Evolutionary conservation across 2,113 vertebrate species (phyloP), one percentile per base, ranked within the genome.

Genomic region (Agapornis roseicollis): DNA sequence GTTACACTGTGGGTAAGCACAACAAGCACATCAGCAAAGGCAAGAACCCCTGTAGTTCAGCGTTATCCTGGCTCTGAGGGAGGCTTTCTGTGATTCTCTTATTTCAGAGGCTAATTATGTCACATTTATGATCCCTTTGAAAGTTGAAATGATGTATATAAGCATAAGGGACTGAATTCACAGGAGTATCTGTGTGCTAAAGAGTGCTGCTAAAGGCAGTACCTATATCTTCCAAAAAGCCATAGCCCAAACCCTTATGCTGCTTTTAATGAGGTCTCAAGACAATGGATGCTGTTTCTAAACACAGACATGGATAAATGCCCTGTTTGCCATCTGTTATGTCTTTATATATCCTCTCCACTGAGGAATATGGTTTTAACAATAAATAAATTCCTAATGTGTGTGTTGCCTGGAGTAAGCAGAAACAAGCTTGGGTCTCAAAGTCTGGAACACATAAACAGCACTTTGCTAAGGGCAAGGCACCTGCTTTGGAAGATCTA

Each of bases 1-100:
- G 0, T 78, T 25, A 37, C 44, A 29, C n/a, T 5, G 4, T 11
- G 39, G 60, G 29, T 0, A 1, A 77, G 44, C 27, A 60, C 39
- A 37, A 12, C 1, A 31, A 80, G n/a, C 71, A 5, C 16, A 8
- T 12, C 29, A 83, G 41, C 47, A 39, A 78, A 52, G 41, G 19
- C 31, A 46, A 66, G n/a, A 81, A 39, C 20, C 47, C 20, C 8
- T 17, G 27, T 10, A 80, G 52, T 16, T 65, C 4, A 1, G 29
- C 13, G 15, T 68, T 31, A 39, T 8, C 33, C 15, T 24, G 25
- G 27, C 22, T 72, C 63, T 65, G 41, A 47, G 64, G 25, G 27
- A 61, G 11, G 19, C 19, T 70, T 39, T 89, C 60, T 63, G 39
- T 2, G 3, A 10, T 20, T 13, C 6, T 78, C 31, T 53, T 79